Percentiles rank a stretch among this genome's conserved stretches.
These are phyloP conservation scores for Sebastes cheni DNA, from an alignment of 2,797 vertebrate genomes.

Conservation along the genomic window DNA sequence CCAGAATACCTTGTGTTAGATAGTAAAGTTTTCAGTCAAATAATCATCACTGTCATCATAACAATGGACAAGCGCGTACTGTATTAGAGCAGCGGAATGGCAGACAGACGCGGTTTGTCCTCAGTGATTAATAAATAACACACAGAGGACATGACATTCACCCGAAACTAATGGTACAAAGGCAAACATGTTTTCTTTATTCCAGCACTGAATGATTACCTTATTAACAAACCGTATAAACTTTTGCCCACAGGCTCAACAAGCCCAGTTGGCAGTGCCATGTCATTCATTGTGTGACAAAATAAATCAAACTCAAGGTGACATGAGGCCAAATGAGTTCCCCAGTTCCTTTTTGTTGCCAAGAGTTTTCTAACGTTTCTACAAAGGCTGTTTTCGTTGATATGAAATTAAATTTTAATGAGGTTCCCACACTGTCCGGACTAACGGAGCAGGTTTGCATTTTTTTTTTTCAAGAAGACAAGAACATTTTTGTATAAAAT, in stretches of 20 bases:
- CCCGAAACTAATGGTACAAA: neutral
- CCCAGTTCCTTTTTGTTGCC: too few relatives aligned
- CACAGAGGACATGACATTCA: neutral
- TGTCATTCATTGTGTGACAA: neutral
- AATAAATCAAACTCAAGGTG: too few relatives aligned
- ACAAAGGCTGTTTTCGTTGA: too few relatives aligned
- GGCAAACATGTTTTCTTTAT: neutral
- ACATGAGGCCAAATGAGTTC: too few relatives aligned
- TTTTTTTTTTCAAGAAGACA: too few relatives aligned
- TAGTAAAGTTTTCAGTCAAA: neutral
- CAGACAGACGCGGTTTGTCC: neutral
- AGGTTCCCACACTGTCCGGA: too few relatives aligned
- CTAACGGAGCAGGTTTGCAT: too few relatives aligned
- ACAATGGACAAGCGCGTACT: neutral
- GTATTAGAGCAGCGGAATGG: neutral
- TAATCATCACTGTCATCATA: neutral
- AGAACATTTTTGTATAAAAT: too few relatives aligned
- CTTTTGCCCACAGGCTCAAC: neutral
- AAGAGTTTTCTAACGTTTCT: too few relatives aligned
- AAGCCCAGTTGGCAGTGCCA: neutral
- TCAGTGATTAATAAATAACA: neutral
- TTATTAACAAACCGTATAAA: neutral
- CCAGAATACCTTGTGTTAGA: neutral
- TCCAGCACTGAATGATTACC: neutral
- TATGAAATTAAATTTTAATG: too few relatives aligned